Evolutionary conservation across 2,888 invertebrate species (phyloP).

Genomic region (Odontothrips loti): DNA sequence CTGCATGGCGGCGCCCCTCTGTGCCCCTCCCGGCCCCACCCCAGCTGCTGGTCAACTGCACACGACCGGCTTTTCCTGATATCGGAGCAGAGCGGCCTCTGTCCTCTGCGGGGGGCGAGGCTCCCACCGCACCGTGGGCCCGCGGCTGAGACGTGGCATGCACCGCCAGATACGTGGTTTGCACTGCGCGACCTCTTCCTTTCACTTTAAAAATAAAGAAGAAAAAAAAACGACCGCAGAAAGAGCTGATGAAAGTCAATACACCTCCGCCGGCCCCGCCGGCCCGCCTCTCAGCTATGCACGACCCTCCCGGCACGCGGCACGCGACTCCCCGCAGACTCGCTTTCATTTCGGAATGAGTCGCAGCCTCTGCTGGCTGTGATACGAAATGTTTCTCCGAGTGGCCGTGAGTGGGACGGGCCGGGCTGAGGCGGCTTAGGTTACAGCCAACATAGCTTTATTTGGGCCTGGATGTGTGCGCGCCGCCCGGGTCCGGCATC

Average conservation of each 20-base stretch:
- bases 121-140: background rate
- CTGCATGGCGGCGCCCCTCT: background rate
- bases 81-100: too few relatives aligned
- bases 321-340: background rate
- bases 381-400: background rate
- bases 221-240: too few relatives aligned
- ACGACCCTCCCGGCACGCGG: background rate
- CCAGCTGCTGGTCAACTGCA: background rate
- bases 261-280: background rate
- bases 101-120: too few relatives aligned
- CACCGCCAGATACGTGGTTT: too few relatives aligned
- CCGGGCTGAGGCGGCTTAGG: background rate
- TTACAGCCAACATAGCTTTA: conserved; percentile 20
- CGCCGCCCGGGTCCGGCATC: background rate
- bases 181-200: too few relatives aligned
- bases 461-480: conserved; percentile 10
- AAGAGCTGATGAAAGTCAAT: too few relatives aligned
- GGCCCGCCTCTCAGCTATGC: background rate
- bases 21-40: background rate
- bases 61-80: too few relatives aligned
- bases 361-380: background rate
- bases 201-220: too few relatives aligned
- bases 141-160: too few relatives aligned
- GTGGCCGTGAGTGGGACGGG: background rate
- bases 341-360: conserved; percentile 11